Conservation (phyloP, 2,797 vertebrate genomes). For the Lagorchestes hirsutus region DNA sequence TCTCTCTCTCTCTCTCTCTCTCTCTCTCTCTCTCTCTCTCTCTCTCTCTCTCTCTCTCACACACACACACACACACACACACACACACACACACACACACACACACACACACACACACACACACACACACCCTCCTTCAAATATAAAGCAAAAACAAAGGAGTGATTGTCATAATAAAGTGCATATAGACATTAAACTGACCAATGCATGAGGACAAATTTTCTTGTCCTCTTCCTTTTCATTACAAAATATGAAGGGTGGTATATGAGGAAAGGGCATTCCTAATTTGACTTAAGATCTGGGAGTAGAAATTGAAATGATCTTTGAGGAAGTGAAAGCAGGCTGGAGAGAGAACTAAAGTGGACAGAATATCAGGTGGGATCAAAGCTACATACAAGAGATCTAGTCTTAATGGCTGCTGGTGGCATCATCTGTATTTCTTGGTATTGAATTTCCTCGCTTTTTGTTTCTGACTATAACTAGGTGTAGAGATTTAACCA, state of each 20-base stretch:
- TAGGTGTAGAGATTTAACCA: not conserved
- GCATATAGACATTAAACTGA: not conserved
- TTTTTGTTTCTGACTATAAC: not conserved
- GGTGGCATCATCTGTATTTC: not conserved
- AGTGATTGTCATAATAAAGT: not conserved
- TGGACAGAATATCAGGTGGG: not conserved
- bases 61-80: no score
- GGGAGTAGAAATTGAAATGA: conserved; percentile 35
- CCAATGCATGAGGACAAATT: not conserved
- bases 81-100: no score
- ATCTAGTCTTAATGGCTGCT: not conserved
- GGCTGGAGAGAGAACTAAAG: conserved; percentile 23
- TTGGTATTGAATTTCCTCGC: not conserved
- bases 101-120: no score
- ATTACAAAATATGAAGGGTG: not conserved
- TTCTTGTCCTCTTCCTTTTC: not conserved
- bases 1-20: not conserved
- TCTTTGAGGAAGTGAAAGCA: conserved; percentile 51
- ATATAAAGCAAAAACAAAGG: conserved; percentile 2
- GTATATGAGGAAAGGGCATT: conserved; percentile 2
- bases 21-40: no score
- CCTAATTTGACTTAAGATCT: conserved; percentile 31
- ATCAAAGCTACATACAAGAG: not conserved
- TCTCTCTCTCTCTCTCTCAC: not conserved
- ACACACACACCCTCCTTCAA: not conserved